Evolutionary conservation across 2,797 vertebrate genomes (phyloP).

Genomic region (Lophius americanus): DNA sequence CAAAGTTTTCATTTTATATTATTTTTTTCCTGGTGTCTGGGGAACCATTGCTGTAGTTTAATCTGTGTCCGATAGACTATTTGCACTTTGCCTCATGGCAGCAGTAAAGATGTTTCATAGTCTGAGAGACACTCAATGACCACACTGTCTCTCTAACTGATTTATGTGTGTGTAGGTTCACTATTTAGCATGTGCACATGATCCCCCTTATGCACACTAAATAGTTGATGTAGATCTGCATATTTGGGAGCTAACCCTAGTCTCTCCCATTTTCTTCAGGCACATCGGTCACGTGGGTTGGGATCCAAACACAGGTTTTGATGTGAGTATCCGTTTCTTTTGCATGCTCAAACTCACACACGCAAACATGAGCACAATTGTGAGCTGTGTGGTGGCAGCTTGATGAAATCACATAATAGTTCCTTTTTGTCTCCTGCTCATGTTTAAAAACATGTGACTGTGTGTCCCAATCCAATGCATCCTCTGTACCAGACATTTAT

Average conservation of each 20-base stretch:
- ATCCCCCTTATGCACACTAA: conserved; percentile 13
- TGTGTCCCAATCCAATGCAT: conserved; percentile 6
- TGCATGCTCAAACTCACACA: conserved; percentile 25
- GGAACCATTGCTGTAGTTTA: too few species aligned
- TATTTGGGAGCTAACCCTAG: conserved; percentile 45
- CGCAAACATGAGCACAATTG: conserved; percentile 67
- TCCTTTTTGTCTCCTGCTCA: conserved; percentile 65
- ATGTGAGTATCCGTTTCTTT: conserved; percentile 87
- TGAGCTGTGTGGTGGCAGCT: conserved; percentile 67
- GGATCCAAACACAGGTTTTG: conserved; percentile 99
- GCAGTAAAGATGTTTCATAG: conserved; percentile 31
- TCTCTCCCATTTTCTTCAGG: conserved; percentile 74
- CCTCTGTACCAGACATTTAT: not conserved
- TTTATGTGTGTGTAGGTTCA: conserved; percentile 14
- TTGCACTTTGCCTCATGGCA: not conserved
- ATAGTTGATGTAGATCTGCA: conserved; percentile 24
- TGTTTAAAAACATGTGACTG: conserved; percentile 29
- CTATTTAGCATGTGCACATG: conserved; percentile 39
- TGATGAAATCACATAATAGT: conserved; percentile 72
- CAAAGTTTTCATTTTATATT: too few species aligned
- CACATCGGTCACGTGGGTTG: conserved; percentile 99
- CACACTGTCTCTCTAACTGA: conserved; percentile 39
- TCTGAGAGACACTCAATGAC: conserved; percentile 40
- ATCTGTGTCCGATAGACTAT: too few species aligned
- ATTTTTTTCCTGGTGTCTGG: too few species aligned